phyloP scores from a whole-genome alignment of 2,113 vertebrate genomes.

The Lophura nycthemera region DNA sequence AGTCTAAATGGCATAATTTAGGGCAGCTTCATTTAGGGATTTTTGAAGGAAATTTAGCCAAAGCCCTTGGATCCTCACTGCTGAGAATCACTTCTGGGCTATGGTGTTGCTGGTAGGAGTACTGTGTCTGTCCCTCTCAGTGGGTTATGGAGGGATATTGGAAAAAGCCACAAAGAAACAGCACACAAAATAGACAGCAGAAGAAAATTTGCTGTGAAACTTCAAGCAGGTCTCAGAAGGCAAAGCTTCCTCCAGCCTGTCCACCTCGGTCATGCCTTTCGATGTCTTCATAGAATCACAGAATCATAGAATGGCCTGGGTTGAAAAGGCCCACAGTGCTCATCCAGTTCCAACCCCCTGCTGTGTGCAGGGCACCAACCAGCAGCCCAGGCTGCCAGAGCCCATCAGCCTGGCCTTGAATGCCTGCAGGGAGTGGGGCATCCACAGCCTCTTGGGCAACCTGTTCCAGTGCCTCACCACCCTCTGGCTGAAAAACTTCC shows the following conservation, averaged over 20 bases:
- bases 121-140: not conserved
- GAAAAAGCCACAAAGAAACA: not conserved
- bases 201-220: not conserved
- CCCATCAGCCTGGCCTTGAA: no score
- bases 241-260: not conserved
- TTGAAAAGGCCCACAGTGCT: no score
- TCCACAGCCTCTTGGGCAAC: no score
- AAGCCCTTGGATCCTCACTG: not conserved
- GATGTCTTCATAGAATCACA: not conserved
- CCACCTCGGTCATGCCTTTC: not conserved
- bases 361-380: no score
- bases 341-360: no score
- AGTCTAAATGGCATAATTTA: slow-evolving; percentile 33
- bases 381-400: no score
- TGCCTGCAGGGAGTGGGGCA: no score
- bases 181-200: not conserved
- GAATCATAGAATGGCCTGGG: no score
- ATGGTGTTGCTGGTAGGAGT: no score
- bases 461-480: no score
- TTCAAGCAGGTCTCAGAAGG: not conserved
- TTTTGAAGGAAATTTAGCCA: slow-evolving; percentile 12
- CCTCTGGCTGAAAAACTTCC: no score
- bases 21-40: not conserved
- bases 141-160: not conserved
- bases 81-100: not conserved